Base-by-base conservation (phyloP, 2,113 vertebrate genomes). In the Stigmatopora argus region DNA sequence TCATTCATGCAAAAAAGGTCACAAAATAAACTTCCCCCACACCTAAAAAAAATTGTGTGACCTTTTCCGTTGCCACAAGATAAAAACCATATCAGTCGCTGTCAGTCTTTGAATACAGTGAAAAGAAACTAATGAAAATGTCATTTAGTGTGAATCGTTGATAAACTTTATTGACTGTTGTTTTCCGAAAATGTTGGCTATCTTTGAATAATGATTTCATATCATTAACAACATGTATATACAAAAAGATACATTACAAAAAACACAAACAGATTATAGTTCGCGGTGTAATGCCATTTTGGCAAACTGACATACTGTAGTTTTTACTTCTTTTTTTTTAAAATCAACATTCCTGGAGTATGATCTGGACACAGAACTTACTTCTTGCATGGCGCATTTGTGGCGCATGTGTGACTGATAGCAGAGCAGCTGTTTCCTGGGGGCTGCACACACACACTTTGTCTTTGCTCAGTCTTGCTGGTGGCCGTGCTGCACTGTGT, bases 361-460 rank as follows among this genome's bases (percentile, higher is more conserved):
- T 47, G 62, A 64, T 48, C 14, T 48, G 18, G 62, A 64, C 21
- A 5, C 31, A 64, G 1, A 48, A 41, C 47, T 69, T 10, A 26
- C 18, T 67, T 55, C 41, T 13, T 69, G 45, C 51, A 14, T 63
- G 49, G 41, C 7, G 5, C 70, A 64, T 59, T 53, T 31, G 67
- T 70, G 68, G 58, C 62, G 23, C 52, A 53, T 74, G 68, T 72
- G 70, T 82, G 83, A 81, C 69, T 77, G 78, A 84, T 78, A 72
- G 76, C 74, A 31, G 35, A 78, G 66, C 85, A 88, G 85, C 87
- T 88, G 85, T 88, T 86, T 85, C 81, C 69, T 71, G 71, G 83
- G 79, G 73, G 64, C 61, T 65, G 72, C 73, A 73, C 41, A 61
- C 38, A 21, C 62, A 19, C 26, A n/a, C 74, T 3, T 71, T 78